phyloP scores from a whole-genome alignment of 2,888 invertebrate genomes.

The Pristionchus fissidentatus region DNA sequence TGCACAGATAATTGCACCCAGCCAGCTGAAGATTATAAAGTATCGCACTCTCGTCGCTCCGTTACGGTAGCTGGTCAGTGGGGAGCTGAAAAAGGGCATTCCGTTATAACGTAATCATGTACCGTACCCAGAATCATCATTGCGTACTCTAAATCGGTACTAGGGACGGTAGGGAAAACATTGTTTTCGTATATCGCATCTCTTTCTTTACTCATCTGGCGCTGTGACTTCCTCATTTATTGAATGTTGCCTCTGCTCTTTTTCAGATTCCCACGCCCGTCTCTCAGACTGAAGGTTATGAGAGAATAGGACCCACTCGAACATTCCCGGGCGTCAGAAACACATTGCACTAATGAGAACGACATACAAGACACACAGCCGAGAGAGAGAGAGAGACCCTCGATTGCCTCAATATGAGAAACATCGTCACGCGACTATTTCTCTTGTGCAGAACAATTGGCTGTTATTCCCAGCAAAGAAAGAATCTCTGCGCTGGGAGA shows the following conservation, averaged over 20 bases:
- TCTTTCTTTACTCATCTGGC: background rate
- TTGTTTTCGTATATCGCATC: background rate
- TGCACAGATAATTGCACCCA: slow-evolving; percentile 63
- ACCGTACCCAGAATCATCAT: too few species aligned
- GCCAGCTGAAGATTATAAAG: slow-evolving; percentile 64
- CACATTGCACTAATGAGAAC: background rate
- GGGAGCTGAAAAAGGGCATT: slow-evolving; percentile 59
- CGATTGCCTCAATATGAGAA: too few species aligned
- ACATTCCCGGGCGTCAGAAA: slow-evolving; percentile 27
- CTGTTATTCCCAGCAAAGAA: too few species aligned
- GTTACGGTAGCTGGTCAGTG: slow-evolving; percentile 67
- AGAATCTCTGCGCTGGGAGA: too few species aligned
- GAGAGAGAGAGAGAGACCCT: too few species aligned
- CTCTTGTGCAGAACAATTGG: too few species aligned
- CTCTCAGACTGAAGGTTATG: slow-evolving; percentile 40
- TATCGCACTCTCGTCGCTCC: slow-evolving; percentile 63
- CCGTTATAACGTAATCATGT: too few species aligned
- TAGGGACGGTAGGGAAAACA: too few species aligned
- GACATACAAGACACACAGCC: background rate
- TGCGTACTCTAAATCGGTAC: too few species aligned
- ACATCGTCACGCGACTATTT: too few species aligned
- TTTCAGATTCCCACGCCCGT: slow-evolving; percentile 1
- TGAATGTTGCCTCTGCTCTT: background rate
- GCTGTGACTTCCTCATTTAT: background rate
- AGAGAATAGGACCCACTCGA: background rate